These are phyloP conservation scores for Procambarus virginalis DNA, from an alignment of 1,140 invertebrate species.

Conservation along the genomic window DNA sequence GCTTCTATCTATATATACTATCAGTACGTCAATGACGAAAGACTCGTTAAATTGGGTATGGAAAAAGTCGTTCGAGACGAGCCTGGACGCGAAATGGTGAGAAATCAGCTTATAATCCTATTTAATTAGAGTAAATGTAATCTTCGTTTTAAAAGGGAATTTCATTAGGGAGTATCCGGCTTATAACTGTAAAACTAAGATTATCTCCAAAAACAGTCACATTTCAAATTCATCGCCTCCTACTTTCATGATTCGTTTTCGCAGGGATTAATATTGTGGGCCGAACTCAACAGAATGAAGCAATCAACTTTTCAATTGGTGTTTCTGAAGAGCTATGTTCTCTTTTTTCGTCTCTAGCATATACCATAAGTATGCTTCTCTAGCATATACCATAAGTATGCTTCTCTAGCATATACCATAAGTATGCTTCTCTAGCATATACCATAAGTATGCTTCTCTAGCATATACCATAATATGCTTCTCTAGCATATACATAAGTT, in stretches of 20 bases:
- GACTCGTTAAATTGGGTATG: no score
- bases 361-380: no score
- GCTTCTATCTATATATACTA: no score
- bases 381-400: no score
- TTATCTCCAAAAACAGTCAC: conserved; percentile 66
- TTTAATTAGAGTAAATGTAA: conserved; percentile 67
- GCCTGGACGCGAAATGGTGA: conserved; percentile 43
- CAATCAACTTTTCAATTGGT: conserved; percentile 61
- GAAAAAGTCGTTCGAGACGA: no score
- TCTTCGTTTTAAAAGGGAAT: conserved; percentile 53
- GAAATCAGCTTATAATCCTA: conserved; percentile 63
- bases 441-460: no score
- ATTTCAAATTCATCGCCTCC: conserved; percentile 33
- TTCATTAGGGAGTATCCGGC: conserved; percentile 63
- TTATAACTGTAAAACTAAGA: conserved; percentile 62
- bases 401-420: no score
- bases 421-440: no score
- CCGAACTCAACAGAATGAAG: conserved; percentile 55
- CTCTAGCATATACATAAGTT: no score
- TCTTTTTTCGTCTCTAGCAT: neutral
- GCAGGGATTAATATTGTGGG: conserved; percentile 54
- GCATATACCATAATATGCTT: no score
- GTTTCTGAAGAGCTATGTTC: conserved; percentile 5
- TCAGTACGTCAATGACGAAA: no score
- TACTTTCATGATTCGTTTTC: conserved; percentile 59